Conservation (phyloP, 2,797 vertebrate species). For the Brachyalestes nurse region DNA sequence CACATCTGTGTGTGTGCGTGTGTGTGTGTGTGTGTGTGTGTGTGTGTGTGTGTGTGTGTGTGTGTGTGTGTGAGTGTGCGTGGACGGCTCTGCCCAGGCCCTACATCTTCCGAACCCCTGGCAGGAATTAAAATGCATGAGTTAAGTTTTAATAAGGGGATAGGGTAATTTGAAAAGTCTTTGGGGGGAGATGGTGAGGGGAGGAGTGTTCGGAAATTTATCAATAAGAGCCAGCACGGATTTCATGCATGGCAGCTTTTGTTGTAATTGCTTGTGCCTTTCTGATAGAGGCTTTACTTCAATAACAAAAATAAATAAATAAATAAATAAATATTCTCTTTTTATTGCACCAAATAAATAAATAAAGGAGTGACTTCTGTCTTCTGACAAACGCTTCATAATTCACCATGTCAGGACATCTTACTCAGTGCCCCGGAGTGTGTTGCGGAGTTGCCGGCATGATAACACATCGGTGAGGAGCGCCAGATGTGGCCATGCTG, state of each 20-base stretch:
- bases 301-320: conserved; percentile 64
- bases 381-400: conserved; percentile 49
- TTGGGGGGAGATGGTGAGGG: conserved; percentile 45
- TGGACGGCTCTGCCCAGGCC: conserved; percentile 47
- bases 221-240: conserved; percentile 85
- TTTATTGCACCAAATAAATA: conserved; percentile 44
- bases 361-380: conserved; percentile 63
- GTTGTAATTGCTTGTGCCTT: conserved; percentile 85
- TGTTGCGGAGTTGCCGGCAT: neutral
- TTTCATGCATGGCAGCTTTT: conserved; percentile 83
- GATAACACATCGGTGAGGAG: neutral
- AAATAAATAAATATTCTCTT: conserved; percentile 66
- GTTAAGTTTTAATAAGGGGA: conserved; percentile 82
- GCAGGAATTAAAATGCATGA: conserved; percentile 76
- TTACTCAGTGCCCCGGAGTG: neutral
- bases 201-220: conserved; percentile 81
- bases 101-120: conserved; percentile 63
- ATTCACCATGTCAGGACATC: conserved; percentile 23
- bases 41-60: conserved; percentile 57
- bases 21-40: conserved; percentile 65
- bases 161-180: conserved; percentile 85
- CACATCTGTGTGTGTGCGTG: no score
- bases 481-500: neutral
- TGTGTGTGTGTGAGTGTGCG: conserved; percentile 64
- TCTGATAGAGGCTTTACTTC: conserved; percentile 82